Evolutionary conservation across 2,797 vertebrate genomes (phyloP).

Genomic region (Myotis daubentonii): DNA sequence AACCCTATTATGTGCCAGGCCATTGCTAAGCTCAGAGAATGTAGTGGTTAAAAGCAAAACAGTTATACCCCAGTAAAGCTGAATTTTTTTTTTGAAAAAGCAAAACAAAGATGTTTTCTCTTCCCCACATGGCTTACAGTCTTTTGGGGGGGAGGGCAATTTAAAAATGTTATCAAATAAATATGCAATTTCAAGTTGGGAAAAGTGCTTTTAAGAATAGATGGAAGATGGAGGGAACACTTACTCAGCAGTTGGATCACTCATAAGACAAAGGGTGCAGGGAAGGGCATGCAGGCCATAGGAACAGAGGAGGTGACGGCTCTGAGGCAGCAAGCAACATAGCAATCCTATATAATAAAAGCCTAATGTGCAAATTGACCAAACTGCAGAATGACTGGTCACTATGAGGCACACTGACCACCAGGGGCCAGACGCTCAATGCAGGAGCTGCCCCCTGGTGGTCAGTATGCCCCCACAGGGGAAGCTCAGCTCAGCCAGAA

Average conservation of each 20-base stretch:
- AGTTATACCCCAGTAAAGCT: neutral
- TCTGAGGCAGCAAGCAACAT: neutral
- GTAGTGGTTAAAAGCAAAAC: neutral
- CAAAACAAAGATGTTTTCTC: neutral
- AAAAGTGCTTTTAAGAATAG: neutral
- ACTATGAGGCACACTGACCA: too few species aligned
- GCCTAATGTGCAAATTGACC: too few species aligned
- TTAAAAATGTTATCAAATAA: neutral
- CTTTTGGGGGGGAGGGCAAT: neutral
- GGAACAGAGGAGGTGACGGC: neutral
- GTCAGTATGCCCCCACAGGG: too few species aligned
- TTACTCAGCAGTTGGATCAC: neutral
- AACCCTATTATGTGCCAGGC: too few species aligned
- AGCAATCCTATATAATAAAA: neutral
- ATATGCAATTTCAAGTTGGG: neutral
- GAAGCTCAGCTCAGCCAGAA: too few species aligned
- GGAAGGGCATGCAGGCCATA: neutral
- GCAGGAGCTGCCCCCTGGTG: too few species aligned
- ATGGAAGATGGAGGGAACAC: neutral
- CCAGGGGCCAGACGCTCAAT: too few species aligned
- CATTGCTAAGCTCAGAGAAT: neutral
- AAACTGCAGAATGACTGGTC: too few species aligned
- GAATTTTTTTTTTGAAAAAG: neutral
- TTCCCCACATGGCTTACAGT: neutral
- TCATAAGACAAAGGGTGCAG: neutral